Conservation (phyloP, 2,113 vertebrate genomes). For the Eulemur rufifrons region DNA sequence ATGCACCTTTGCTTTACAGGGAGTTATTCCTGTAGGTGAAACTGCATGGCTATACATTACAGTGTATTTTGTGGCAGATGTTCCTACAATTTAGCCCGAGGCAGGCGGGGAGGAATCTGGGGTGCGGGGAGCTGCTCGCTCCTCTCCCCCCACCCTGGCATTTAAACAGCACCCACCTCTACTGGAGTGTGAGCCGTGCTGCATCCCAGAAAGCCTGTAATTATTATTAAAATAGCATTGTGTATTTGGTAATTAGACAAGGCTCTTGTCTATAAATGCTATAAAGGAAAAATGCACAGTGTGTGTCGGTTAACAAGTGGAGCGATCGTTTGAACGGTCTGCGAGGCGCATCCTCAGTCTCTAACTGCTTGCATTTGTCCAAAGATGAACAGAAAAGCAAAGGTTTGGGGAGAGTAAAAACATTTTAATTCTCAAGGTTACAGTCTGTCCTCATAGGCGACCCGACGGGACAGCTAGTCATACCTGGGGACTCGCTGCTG, state of each 20-base stretch:
- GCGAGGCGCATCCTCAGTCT: neutral
- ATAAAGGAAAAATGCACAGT: constrained; percentile 50
- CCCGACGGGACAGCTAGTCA: neutral
- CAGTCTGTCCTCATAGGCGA: neutral
- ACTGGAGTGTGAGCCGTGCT: constrained; percentile 28
- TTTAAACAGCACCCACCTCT: constrained; percentile 72
- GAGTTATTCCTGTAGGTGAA: constrained; percentile 65
- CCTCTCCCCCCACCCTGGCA: neutral
- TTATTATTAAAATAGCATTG: constrained; percentile 82
- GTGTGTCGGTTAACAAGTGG: neutral
- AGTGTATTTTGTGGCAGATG: constrained; percentile 15
- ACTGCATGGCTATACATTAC: constrained; percentile 45
- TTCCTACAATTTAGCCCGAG: constrained; percentile 62
- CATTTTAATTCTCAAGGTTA: neutral
- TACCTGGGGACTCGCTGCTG: accelerated
- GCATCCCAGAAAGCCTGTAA: constrained; percentile 73
- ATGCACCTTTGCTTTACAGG: constrained; percentile 71
- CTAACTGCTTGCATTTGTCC: neutral
- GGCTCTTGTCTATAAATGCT: constrained; percentile 27
- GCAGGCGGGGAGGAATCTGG: constrained; percentile 73
- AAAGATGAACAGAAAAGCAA: accelerated
- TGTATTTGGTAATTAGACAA: constrained; percentile 68
- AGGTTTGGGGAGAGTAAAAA: neutral
- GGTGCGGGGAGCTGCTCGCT: constrained; percentile 55
- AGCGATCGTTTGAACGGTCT: neutral